Base-by-base conservation (phyloP, 2,113 vertebrate species). In the Nibea coibor region DNA sequence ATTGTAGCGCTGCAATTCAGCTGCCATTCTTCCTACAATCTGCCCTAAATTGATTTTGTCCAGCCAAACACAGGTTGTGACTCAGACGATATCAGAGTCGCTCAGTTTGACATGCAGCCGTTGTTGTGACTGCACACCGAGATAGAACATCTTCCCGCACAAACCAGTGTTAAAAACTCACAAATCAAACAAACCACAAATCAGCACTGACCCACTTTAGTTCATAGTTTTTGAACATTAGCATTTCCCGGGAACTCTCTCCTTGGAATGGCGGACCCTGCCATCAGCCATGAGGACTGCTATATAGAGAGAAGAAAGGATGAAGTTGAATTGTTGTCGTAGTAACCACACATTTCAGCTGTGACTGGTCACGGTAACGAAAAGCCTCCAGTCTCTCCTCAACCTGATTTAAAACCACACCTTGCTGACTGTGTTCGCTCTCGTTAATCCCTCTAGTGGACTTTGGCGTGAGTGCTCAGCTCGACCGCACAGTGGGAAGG, bases 381-480 rank as follows among this genome's bases (percentile, higher is more conserved):
- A 22, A 26, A 57, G 4, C 54, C 22, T 12, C 10, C 2, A 8
- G 35, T 16, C 16, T 56, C 19, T 26, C n/a, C 48, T 68, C 19
- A 35, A 31, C 28, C 31, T 53, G 1, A 53, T 53, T 17, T 26
- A 50, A 17, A 7, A 31, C 43, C 19, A 31, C 69, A 45, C 28
- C 45, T 16, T 10, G 5, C 2, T 54, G 54, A 67, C 56, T 26
- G 12, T 16, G 64, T 1, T 54, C 19, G 0, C 62, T 22, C 2
- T 12, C 1, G 2, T 53, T 11, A 1, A 14, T 4, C 43, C 22
- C 65, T 78, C 5, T 92, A 99, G 98, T 99, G 78, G 98, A 99
- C 93, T 99, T 99, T 2, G 98, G 98, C 20, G 98, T 99, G 79
- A 99, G 97, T 0, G 98, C 98, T 81, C 98, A 99, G 93, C 94